Conservation (phyloP, 2,888 invertebrate species). For the Nephrotoma guestfalica region DNA sequence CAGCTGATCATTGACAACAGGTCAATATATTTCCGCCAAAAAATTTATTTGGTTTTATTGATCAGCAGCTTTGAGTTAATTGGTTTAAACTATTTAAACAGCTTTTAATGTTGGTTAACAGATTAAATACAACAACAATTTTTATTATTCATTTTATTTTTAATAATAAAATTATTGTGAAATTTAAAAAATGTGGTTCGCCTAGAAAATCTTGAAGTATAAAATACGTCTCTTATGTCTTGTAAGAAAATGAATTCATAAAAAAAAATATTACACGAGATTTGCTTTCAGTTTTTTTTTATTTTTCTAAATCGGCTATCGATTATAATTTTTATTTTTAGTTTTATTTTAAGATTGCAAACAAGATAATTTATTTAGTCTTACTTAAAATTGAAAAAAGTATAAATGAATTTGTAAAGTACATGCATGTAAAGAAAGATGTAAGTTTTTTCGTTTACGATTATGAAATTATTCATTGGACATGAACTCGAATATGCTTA, state of each 20-base stretch:
- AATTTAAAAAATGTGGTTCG: conserved; percentile 12
- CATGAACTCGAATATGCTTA: neutral
- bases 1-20: neutral
- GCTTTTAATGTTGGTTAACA: neutral
- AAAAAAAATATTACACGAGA: neutral
- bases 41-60: neutral
- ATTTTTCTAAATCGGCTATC: neutral
- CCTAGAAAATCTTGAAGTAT: conserved; percentile 8
- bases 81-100: neutral
- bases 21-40: neutral
- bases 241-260: neutral
- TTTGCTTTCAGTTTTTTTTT: neutral
- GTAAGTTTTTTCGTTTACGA: neutral
- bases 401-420: neutral
- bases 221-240: neutral
- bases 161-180: conserved; percentile 8
- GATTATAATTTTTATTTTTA: neutral
- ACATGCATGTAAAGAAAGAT: neutral
- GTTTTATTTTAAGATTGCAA: neutral
- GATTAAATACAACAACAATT: neutral
- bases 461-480: neutral
- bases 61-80: neutral
- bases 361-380: neutral
- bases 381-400: neutral
- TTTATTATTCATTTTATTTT: neutral